Base-by-base conservation (phyloP, 2,113 vertebrate genomes). In the Pteronura brasiliensis region DNA sequence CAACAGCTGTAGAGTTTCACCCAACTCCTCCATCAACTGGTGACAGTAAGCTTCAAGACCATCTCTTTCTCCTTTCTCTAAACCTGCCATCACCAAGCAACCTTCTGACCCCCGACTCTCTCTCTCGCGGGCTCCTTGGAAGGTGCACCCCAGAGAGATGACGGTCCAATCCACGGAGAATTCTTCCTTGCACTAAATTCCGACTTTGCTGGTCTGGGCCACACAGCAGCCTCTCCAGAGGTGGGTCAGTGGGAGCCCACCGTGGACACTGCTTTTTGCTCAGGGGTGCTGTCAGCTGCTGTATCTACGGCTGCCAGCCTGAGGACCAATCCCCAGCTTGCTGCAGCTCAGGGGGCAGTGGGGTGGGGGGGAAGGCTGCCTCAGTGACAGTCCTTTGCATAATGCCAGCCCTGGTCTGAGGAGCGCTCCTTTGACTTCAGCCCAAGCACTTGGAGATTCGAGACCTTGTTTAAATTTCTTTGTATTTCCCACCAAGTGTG, bases 11-110 rank as follows among this genome's bases (percentile, higher is more conserved):
- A 20, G 21, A 12, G 4, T 36, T 36, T 79, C 47, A 47, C 20
- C 21, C 25, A 49, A 21, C 11, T n/a, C 15, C 21, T 13, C 5
- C 0, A n/a, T 34, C 8, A 0, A 11, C 15, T 0, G 42, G 9
- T 10, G 49, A 31, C 27, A 63, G 13, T 36, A 8, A 17, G 9
- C 12, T 39, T 80, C 59, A 65, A 7, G 34, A 65, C 25, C 34
- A 44, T 44, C 29, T 23, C n/a, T 20, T n/a, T 55, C 21, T 69
- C 44, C 61, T 93, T 71, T 61, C 47, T 55, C 76, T 81, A 84
- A 93, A 74, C 15, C 27, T 11, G 49, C 1, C 4, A 7, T 31
- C 44, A 34, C 4, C 34, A 31, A 44, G 67, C 67, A 96, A 52
- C 20, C 25, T 69, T 42, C 39, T 47, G 61, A 25, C 3, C 29